Evolutionary conservation across 2,888 invertebrate species (phyloP), one percentile per base, ranked within the genome.

Genomic region (Hemicrepidius hirtus): DNA sequence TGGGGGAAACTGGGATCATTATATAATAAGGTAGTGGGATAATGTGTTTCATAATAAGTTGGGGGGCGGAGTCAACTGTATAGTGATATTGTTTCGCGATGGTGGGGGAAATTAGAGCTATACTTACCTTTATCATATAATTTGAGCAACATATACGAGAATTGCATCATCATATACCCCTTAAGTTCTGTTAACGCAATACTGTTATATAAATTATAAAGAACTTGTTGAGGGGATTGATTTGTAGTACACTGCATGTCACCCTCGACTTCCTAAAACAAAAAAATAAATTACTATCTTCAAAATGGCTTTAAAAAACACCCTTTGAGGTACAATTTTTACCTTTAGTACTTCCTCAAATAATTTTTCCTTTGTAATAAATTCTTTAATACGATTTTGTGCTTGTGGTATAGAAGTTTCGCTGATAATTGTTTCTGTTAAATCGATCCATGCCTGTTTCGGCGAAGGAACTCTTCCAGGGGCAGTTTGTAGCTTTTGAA

Each of bases 121-220:
- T 28, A 73, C 81, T 83, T 87, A 94, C 95, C 95, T 89, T 92
- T 91, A 64, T 92, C 92, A 76, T 94, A 93, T 49, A 94, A 88
- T 81, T 91, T 90, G 55, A 95, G 88, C 75, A 96, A 88, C 92
- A 95, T 94, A 90, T 94, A 96, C 0, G 96, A 94, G 87, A 96
- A 96, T 84, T 96, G 95, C 88, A 95, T 92, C 94, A 96, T 95
- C 35, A 93, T 91, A 85, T 94, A 95, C 0, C 95, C 96, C 86
- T 96, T 96, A 79, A 96, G 90, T 88, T 96, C 95, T 0, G 95
- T 92, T 37, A 95, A 86, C 0, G 95, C 92, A 72, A 96, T 91
- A 0, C 94, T 91, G 81, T 92, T 92, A 87, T 95, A 95, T 77
- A 96, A 89, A 83, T 94, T 94, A 84, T 92, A 94, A 21, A 96